These are phyloP conservation scores for Pachyseris speciosa DNA, from an alignment of 64 coral and sea anemone genomes.

Conservation along the genomic window DNA sequence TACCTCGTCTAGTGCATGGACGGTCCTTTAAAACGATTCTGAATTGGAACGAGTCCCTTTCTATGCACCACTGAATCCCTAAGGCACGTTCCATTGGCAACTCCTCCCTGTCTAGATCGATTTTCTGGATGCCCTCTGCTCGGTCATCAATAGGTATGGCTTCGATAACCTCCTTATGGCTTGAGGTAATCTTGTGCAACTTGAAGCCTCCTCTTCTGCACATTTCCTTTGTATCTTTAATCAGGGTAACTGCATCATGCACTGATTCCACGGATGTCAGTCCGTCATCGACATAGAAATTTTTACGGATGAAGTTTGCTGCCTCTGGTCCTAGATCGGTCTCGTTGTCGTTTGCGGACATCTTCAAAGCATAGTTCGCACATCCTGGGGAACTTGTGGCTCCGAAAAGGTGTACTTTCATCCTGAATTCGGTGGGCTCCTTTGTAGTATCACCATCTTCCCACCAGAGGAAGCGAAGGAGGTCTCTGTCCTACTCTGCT, in stretches of 20 bases:
- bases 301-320: neutral
- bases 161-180: constrained; percentile 20
- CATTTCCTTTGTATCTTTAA: constrained; percentile 33
- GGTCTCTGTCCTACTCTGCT: constrained; percentile 17
- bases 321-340: neutral
- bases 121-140: neutral
- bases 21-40: neutral
- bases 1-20: neutral
- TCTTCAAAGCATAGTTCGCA: constrained; percentile 24
- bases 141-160: neutral
- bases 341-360: constrained; percentile 17
- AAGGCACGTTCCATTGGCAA: neutral
- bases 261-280: constrained; percentile 29
- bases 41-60: neutral
- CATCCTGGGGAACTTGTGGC: constrained; percentile 30
- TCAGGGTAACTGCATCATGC: neutral
- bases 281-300: constrained; percentile 68
- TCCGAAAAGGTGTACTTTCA: too few species aligned
- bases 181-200: constrained; percentile 37
- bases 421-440: too few species aligned
- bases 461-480: too few species aligned
- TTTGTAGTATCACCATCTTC: too few species aligned
- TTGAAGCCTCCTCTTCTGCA: constrained; percentile 43
- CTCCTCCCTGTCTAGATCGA: neutral
- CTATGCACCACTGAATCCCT: neutral